phyloP scores from a whole-genome alignment of 2,797 vertebrate genomes.

The Myotis pilosus region DNA sequence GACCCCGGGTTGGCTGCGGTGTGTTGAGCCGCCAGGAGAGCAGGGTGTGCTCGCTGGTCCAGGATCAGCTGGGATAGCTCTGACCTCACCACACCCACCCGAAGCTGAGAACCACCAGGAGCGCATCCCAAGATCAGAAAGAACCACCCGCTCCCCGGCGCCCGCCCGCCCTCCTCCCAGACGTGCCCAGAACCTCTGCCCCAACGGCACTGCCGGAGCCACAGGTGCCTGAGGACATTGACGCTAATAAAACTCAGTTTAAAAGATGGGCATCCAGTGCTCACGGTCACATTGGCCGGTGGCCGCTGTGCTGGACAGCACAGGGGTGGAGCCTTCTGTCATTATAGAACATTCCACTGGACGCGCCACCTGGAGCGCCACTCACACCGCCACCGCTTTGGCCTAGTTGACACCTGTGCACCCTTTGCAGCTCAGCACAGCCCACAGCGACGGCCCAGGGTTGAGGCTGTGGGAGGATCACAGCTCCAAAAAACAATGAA shows the following conservation, averaged over 20 bases:
- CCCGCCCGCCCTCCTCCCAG: not conserved
- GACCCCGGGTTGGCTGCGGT: not conserved
- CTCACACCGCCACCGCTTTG: too few relatives aligned
- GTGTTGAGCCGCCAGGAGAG: too few relatives aligned
- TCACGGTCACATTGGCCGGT: too few relatives aligned
- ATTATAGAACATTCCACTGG: too few relatives aligned
- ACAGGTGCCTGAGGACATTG: not conserved
- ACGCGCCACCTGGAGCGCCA: too few relatives aligned
- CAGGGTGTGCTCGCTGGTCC: not conserved
- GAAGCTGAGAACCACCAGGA: not conserved
- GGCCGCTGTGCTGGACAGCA: not conserved
- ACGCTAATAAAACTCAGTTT: not conserved
- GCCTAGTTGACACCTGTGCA: not conserved
- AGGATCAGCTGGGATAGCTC: not conserved
- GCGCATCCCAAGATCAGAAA: accelerated
- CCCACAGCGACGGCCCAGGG: not conserved
- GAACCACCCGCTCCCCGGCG: accelerated
- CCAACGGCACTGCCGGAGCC: not conserved
- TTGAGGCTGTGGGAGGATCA: too few relatives aligned
- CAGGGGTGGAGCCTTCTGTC: not conserved
- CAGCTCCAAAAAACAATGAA: not conserved
- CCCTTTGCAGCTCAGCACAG: not conserved
- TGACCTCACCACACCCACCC: not conserved
- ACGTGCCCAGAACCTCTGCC: not conserved
- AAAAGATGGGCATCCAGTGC: not conserved